These are phyloP conservation scores for Amiota communis DNA, from an alignment of 2,888 invertebrate genomes.

Conservation along the genomic window DNA sequence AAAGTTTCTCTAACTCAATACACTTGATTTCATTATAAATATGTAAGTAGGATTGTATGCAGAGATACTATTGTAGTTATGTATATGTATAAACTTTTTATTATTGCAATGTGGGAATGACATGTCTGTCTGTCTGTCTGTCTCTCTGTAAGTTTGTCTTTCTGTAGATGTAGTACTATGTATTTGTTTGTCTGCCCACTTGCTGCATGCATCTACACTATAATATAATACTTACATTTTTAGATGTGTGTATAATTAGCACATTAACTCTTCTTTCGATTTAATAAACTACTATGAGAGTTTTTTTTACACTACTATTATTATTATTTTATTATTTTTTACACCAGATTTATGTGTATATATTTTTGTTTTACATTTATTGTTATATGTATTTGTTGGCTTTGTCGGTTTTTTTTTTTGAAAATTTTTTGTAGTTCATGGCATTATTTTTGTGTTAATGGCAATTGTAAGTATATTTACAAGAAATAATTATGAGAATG, in stretches of 20 bases:
- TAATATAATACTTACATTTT: no score
- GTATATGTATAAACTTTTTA: not conserved
- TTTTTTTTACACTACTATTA: not conserved
- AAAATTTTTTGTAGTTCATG: not conserved
- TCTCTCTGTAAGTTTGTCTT: not conserved
- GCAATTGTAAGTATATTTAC: not conserved
- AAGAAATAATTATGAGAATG: slow-evolving; percentile 16
- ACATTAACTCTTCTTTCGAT: slow-evolving; percentile 2
- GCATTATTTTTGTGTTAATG: slow-evolving; percentile 15
- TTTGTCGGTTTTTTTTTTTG: no score
- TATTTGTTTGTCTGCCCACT: slow-evolving; percentile 6
- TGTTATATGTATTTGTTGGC: no score
- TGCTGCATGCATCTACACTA: not conserved
- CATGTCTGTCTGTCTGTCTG: not conserved
- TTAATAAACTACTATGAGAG: not conserved
- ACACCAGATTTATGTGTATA: slow-evolving; percentile 15
- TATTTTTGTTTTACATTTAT: not conserved
- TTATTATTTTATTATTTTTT: not conserved
- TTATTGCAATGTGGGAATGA: slow-evolving; percentile 7
- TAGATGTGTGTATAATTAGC: not conserved
- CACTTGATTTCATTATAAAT: no score
- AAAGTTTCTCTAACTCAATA: no score
- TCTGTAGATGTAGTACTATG: not conserved
- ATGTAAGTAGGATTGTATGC: no score
- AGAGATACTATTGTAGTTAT: no score